Base-by-base conservation (phyloP, 1,140 invertebrate species). In the Eubasilissa regina region DNA sequence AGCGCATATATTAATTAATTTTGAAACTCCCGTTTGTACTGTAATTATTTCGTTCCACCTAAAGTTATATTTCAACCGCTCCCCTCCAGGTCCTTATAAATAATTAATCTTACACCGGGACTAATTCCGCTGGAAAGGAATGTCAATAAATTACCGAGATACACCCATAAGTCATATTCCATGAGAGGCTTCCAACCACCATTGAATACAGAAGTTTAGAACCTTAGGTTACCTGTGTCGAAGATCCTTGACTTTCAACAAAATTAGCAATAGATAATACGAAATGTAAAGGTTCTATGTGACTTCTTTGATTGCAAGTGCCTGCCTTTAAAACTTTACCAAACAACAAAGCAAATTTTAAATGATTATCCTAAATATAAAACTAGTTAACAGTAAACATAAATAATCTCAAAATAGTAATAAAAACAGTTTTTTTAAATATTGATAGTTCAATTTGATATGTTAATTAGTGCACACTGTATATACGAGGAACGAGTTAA, bases 41-140 rank as follows among this genome's bases (percentile, higher is more conserved):
- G 43, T 68, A 68, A 68, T 68, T 68, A 68, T 45, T 45, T 48
- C 64, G 64, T 68, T 21, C 43, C 64, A 15, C 64, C 64, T 68
- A 68, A 68, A 68, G 64, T 68, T 17, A 47, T 68, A 68, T 35
- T 43, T 68, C 19, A 15, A 55, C 47, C 48, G 12, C 19, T 48
- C 19, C 47, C 62, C 44, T 48, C 17, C 66, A 76, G 51, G 51
- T 80, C 77, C 78, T 75, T 74, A 79, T 79, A 79, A 79, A 79
- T 79, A 74, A 79, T 79, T 74, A 74, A 79, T 79, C 51, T 64
- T 35, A 45, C 55, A 44, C 70, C 68, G 58, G 53, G 78, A 60
- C 78, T 76, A 80, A 70, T 80, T 60, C 60, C 25, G 44, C 44
- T 9, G 53, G 35, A 62, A 35, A 73, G 45, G 75, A 80, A 80